Base-by-base conservation (phyloP, 2,888 invertebrate species). In the Tortrix viridana region DNA sequence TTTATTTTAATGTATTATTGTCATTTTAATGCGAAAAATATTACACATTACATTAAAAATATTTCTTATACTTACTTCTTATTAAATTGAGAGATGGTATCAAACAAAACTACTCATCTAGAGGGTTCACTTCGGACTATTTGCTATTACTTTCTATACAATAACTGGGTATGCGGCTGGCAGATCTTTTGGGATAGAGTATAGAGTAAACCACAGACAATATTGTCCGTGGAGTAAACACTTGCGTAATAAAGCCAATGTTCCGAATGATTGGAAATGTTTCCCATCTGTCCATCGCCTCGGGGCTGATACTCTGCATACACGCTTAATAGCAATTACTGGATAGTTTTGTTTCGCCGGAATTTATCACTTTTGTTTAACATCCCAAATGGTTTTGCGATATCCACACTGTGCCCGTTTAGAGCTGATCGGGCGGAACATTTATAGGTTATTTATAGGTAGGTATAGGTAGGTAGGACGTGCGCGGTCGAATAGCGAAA, bases 231-330 rank as follows among this genome's bases (percentile, higher is more conserved):
- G 32, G 12, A 32, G 32, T 32, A n/a, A n/a, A 47, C 52, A 46
- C 16, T 59, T 7, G 60, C 14, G 55, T 65, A 66, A 66, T 67
- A 65, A 69, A 67, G 65, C 59, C 66, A 69, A 69, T 69, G 69
- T 67, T 65, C 66, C 66, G 65, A 65, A 48, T 69, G 60, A 66
- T 65, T 59, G 67, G 58, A 66, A 64, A 57, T 57, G 65, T 55
- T 56, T 41, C 56, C 57, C 22, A 41, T 38, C 53, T 65, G 58
- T 61, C 65, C 56, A 65, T 52, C 41, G 55, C 48, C 26, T 20
- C 44, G 37, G 46, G 53, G 23, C 22, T 14, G 22, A 47, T 46
- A 60, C 52, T 53, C 41, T 52, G 50, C 20, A 52, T 19, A 46
- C 46, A 46, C 22, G 23, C 16, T 41, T 41, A 41, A 41, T 22